Evolutionary conservation across 2,888 invertebrate species (phyloP).

Genomic region (Philaethria dido): DNA sequence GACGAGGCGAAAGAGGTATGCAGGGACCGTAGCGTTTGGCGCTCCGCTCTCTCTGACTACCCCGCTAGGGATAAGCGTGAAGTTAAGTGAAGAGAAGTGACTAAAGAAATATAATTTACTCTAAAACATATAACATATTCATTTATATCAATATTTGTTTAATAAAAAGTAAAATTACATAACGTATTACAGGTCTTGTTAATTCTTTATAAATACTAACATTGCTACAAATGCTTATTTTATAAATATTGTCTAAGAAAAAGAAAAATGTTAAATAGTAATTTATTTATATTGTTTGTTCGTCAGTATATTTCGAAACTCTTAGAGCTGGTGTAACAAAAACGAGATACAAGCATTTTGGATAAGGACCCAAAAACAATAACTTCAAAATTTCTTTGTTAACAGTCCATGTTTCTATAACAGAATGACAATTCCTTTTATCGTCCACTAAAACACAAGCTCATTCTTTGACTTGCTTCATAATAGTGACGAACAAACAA

Average conservation of each 20-base stretch:
- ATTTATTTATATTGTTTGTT: not conserved
- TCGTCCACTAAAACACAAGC: not conserved
- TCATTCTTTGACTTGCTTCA: not conserved
- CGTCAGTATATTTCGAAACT: not conserved
- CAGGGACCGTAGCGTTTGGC: too few relatives aligned
- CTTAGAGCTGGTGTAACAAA: too few relatives aligned
- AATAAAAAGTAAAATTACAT: too few relatives aligned
- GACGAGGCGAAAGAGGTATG: too few relatives aligned
- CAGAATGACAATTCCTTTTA: not conserved
- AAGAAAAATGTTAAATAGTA: not conserved
- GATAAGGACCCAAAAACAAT: conserved; percentile 3
- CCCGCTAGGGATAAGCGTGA: too few relatives aligned
- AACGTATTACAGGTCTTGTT: too few relatives aligned
- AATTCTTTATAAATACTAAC: not conserved
- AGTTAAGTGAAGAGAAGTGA: too few relatives aligned
- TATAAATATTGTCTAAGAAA: not conserved
- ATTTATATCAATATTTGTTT: too few relatives aligned
- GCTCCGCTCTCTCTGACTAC: too few relatives aligned
- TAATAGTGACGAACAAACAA: conserved; percentile 8
- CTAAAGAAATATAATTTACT: too few relatives aligned
- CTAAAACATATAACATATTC: too few relatives aligned
- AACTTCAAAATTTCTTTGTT: not conserved
- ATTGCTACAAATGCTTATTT: not conserved
- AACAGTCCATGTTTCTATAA: not conserved
- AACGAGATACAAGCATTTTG: not conserved